Base-by-base conservation (phyloP, 1,140 invertebrate species). In the Pinna nobilis region DNA sequence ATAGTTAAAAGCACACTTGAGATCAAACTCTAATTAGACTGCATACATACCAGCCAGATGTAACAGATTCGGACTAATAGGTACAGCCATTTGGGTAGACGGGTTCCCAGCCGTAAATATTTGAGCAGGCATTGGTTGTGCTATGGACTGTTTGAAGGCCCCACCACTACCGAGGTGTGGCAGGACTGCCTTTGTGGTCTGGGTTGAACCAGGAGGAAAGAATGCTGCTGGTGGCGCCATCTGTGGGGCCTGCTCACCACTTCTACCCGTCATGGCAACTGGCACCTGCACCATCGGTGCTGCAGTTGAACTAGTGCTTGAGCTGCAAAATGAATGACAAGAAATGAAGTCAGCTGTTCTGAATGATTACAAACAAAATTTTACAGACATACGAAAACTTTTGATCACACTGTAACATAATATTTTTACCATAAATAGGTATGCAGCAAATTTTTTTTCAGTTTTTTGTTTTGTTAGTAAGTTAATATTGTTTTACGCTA, bases 1-100 rank as follows among this genome's bases (percentile, higher is more conserved):
- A 11, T 20, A 3, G 2, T 6, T 51, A 20, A 28, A 25, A 7
- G 32, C 0, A 53, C 6, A n/a, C 50, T 23, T 53, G n/a, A 18
- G 15, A 53, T 28, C 23, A 25, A 13, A 53, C 2, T n/a, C n/a
- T n/a, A n/a, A 53, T 20, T 25, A 18, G 20, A 47, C 15, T 18
- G 20, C 15, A 3, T 18, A 50, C 70, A 18, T 66, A 41, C 47
- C 66, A 49, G 25, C 69, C 66, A 47, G 49, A 33, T 57, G 72
- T 25, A 65, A 44, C 63, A 53, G 76, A 53, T 57, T 79, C 39
- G 23, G 68, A 61, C 33, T 78, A 64, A 47, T 77, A 61, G 25
- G 78, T 63, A 69, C 50, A 64, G 78, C 35, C 59, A 74, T 35
- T 20, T 63, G 47, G 33, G 55, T 44, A 59, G 55, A 25, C 9